Conservation (phyloP, 1,140 invertebrate genomes). For the Homarus americanus region DNA sequence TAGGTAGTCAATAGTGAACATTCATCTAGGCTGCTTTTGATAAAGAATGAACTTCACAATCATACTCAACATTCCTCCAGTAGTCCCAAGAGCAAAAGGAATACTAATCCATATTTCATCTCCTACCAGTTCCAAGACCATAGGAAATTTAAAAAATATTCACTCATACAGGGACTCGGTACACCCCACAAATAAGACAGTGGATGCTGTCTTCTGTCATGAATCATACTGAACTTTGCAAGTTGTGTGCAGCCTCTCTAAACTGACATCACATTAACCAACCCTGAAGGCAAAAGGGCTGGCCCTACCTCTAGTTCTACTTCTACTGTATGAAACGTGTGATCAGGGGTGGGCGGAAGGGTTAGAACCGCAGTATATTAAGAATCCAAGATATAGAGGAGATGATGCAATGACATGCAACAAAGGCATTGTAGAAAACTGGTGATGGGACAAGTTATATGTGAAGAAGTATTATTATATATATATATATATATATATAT, state of each 20-base stretch:
- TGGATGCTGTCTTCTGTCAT: neutral
- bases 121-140: slow-evolving; percentile 23
- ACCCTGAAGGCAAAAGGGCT: slow-evolving; percentile 38
- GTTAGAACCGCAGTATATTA: neutral
- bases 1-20: neutral
- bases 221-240: slow-evolving; percentile 24
- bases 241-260: slow-evolving; percentile 4
- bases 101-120: neutral
- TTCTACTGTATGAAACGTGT: slow-evolving; percentile 65
- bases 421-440: neutral
- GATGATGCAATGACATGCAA: slow-evolving; percentile 2
- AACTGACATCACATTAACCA: neutral
- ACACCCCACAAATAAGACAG: neutral
- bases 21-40: neutral
- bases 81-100: neutral
- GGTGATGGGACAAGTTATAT: neutral
- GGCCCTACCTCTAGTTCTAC: slow-evolving; percentile 50
- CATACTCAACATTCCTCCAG: neutral
- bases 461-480: neutral
- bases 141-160: neutral
- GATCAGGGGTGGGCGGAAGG: slow-evolving; percentile 58
- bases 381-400: neutral
- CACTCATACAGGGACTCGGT: neutral
- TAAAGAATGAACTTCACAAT: slow-evolving; percentile 1
- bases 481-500: slow-evolving; percentile 12